Evolutionary conservation across 1,140 invertebrate genomes (phyloP), one percentile per base, ranked within the genome.

Genomic region (Orussus abietinus): DNA sequence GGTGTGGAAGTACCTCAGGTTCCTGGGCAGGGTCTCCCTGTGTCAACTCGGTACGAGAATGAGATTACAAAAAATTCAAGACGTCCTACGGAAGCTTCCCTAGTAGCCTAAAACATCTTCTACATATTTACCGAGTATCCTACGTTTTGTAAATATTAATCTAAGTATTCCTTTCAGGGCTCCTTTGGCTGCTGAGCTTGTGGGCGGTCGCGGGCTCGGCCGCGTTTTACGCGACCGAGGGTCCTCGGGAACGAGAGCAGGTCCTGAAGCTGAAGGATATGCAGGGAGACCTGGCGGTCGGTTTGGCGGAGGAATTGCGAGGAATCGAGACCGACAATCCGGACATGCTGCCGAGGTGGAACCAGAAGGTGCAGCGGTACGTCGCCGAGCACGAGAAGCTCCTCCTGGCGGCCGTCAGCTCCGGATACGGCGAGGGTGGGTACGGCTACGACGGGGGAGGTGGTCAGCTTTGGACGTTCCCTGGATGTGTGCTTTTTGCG

Each of bases 401-500:
- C 5, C 50, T 80, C 1, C 51, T 80, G 18, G 59, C 70, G 19
- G 76, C 77, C 1, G 74, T 79, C 0, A 75, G 62, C 39, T 68
- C 74, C 5, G 78, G 79, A 3, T 80, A 78, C 35, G 78, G 74
- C 0, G 77, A 78, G 48, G 66, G 65, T 19, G 74, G 75, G 12
- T 59, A 72, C 0, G 49, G n/a, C n/a, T n/a, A n/a, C n/a, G n/a
- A n/a, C n/a, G n/a, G n/a, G n/a, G n/a, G n/a, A n/a, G n/a, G 52
- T 12, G 79, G 77, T 6, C 72, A 70, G 25, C 70, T 82, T 2
- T 82, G 79, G 79, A 79, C 77, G 0, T 80, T 78, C 55, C 72
- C 79, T 1, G 80, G 80, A n/a, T 80, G 77, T 48, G 47, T 80
- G 7, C 60, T 82, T 6, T 81, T 81, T 51, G 72, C 78, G 3